Percentiles rank a stretch among this genome's conserved stretches.
phyloP scores from a whole-genome alignment of 2,113 vertebrate genomes.

The Cacatua alba region DNA sequence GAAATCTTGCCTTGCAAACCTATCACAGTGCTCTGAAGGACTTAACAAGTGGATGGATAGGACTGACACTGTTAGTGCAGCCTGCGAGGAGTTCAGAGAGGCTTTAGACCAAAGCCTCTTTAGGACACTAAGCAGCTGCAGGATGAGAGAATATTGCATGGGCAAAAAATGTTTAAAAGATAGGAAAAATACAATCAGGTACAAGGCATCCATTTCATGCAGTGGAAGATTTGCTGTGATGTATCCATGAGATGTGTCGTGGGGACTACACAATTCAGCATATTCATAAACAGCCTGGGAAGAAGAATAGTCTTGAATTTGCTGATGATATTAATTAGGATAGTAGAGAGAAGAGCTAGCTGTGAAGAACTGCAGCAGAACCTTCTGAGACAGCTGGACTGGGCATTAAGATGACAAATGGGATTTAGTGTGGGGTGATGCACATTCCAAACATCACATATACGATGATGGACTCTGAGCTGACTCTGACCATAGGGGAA shows the following conservation, averaged over 20 bases:
- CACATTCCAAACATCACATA: conserved; percentile 4
- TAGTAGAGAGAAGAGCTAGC: conserved; percentile 1
- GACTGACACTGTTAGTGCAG: background rate
- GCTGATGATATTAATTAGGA: background rate
- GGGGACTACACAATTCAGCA: background rate
- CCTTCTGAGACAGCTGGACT: conserved; percentile 3
- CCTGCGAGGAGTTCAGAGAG: background rate
- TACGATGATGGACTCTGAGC: conserved; percentile 52
- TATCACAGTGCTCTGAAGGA: background rate
- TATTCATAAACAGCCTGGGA: conserved; percentile 12
- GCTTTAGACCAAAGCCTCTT: background rate
- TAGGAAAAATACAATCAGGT: background rate
- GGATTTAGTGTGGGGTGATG: background rate
- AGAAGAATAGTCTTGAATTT: conserved; percentile 4
- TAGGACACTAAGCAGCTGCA: background rate
- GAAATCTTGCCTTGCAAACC: background rate
- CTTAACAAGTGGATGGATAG: background rate
- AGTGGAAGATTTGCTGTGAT: background rate
- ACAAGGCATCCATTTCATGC: background rate
- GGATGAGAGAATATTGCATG: background rate
- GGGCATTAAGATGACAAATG: conserved; percentile 39
- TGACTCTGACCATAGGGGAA: conserved; percentile 29
- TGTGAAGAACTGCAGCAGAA: conserved; percentile 18
- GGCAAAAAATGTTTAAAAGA: background rate
- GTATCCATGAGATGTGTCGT: background rate